Evolutionary conservation across 2,113 vertebrate genomes (phyloP).

Genomic region (Perca schrenkii): DNA sequence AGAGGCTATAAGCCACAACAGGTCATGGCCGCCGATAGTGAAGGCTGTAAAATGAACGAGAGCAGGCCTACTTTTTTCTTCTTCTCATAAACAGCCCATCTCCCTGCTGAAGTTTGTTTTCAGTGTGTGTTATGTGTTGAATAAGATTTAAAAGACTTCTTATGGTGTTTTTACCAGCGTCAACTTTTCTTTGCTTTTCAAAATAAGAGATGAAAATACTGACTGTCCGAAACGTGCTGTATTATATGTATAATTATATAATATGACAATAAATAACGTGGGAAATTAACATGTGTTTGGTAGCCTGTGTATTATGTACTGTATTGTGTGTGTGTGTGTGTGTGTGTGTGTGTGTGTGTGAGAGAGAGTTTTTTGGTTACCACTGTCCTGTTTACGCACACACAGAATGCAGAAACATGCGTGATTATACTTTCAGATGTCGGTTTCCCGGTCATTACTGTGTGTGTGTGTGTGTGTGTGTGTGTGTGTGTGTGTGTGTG

Average conservation of each 20-base stretch:
- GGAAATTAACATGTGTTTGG: constrained; percentile 5
- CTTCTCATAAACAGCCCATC: too few species aligned
- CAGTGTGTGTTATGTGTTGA: neutral
- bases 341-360: neutral
- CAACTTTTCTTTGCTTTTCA: constrained; percentile 12
- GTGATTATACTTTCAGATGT: constrained; percentile 6
- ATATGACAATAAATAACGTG: constrained; percentile 42
- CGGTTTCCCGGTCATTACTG: neutral
- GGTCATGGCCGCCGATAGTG: too few species aligned
- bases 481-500: constrained; percentile 25
- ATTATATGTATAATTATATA: neutral
- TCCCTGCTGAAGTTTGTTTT: neutral
- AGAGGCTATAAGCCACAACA: too few species aligned
- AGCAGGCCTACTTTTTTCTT: too few species aligned
- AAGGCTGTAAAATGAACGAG: too few species aligned
- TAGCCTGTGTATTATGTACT: constrained; percentile 4
- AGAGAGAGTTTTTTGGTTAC: too few species aligned
- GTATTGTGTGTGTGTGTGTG: neutral
- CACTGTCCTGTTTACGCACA: neutral
- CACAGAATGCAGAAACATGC: neutral
- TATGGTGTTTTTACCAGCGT: neutral
- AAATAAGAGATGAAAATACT: neutral
- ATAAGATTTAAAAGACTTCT: neutral
- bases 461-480: constrained; percentile 10
- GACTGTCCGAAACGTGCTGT: neutral